These are phyloP conservation scores for Lepidochitona cinerea DNA, from an alignment of 2,888 invertebrate genomes.

Conservation along the genomic window DNA sequence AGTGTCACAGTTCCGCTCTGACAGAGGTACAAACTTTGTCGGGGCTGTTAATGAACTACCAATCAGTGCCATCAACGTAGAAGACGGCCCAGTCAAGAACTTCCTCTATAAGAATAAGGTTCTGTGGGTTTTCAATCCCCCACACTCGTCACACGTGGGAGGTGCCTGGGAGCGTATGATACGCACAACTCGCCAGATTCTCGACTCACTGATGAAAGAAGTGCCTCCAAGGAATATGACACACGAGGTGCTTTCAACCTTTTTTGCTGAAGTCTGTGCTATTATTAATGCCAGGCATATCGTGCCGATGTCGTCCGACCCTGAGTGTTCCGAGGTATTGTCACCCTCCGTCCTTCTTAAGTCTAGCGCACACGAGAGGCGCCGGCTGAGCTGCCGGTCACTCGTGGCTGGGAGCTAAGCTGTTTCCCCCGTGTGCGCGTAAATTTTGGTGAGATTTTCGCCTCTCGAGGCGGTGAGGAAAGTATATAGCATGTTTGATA, in stretches of 20 bases:
- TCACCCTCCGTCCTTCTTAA: no score
- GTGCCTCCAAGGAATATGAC: not conserved
- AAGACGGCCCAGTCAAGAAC: constrained; percentile 13
- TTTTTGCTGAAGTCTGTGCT: no score
- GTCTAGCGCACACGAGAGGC: no score
- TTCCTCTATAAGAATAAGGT: not conserved
- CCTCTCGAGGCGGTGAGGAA: no score
- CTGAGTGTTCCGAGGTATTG: no score
- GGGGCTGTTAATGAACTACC: constrained; percentile 18
- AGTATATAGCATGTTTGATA: no score
- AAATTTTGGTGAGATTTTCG: no score
- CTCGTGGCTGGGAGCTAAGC: no score
- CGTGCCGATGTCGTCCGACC: no score
- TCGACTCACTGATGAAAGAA: not conserved
- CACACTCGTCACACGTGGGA: constrained; percentile 8
- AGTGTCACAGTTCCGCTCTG: constrained; percentile 21
- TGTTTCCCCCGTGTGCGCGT: no score
- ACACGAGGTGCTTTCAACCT: not conserved
- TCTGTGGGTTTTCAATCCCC: constrained; percentile 11
- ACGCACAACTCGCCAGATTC: not conserved
- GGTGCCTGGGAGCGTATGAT: constrained; percentile 4
- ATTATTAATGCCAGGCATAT: no score
- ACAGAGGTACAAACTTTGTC: constrained; percentile 29
- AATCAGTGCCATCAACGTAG: constrained; percentile 12
- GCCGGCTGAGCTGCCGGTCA: no score